phyloP scores from a whole-genome alignment of 2,113 vertebrate genomes.

The Malurus cyaneus region DNA sequence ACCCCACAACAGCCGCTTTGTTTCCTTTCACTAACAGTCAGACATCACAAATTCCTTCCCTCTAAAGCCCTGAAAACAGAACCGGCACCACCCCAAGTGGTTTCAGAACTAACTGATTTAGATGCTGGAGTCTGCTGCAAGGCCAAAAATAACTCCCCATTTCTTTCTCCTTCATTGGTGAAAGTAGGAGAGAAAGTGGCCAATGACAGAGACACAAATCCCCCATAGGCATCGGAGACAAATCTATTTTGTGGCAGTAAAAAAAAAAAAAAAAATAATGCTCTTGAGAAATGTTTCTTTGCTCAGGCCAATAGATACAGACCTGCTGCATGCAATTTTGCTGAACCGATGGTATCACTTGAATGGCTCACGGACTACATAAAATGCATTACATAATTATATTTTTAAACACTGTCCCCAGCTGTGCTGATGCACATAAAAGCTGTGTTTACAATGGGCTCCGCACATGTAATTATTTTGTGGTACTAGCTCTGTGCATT shows the following conservation, averaged over 20 bases:
- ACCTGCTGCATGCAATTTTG: constrained; percentile 45
- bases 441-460: constrained; percentile 66
- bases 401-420: constrained; percentile 65
- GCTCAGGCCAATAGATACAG: constrained; percentile 20
- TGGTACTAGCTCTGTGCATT: constrained; percentile 49
- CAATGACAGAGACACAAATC: constrained; percentile 55
- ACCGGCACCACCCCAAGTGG: constrained; percentile 40
- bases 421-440: constrained; percentile 65
- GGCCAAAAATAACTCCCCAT: constrained; percentile 58
- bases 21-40: not conserved
- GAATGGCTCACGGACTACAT: constrained; percentile 36
- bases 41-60: constrained; percentile 8
- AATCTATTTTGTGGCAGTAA: constrained; percentile 50
- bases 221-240: constrained; percentile 33
- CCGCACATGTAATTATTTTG: constrained; percentile 63
- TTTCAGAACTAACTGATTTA: constrained; percentile 61
- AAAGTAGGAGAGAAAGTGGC: constrained; percentile 42
- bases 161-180: constrained; percentile 64
- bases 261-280: constrained; percentile 1
- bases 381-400: constrained; percentile 61
- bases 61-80: constrained; percentile 11
- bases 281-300: constrained; percentile 40
- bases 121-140: constrained; percentile 57
- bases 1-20: not conserved
- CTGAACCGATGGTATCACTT: constrained; percentile 22